Conservation (phyloP, 2,113 vertebrate species). For the Ellobius talpinus region DNA sequence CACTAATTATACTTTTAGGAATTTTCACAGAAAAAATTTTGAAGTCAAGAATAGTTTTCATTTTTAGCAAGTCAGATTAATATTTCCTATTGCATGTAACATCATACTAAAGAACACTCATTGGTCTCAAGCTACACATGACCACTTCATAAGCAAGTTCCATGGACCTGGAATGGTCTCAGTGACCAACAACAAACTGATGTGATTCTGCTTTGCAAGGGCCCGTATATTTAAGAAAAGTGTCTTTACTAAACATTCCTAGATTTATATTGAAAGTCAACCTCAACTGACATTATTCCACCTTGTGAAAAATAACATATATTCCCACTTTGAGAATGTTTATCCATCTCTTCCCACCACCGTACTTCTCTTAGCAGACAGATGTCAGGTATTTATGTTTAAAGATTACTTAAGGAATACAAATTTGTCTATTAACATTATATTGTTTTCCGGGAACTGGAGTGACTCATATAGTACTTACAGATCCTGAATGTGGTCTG, state of each 20-base stretch:
- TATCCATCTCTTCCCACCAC: slow-evolving; percentile 24
- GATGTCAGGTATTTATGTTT: not conserved
- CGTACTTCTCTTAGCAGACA: not conserved
- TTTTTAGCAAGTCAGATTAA: slow-evolving; percentile 29
- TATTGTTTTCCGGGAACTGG: not conserved
- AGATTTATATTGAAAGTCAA: slow-evolving; percentile 5
- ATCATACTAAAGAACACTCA: slow-evolving; percentile 13
- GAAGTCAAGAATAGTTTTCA: not conserved
- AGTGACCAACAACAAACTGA: slow-evolving; percentile 17
- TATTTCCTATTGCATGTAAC: not conserved
- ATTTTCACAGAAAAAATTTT: slow-evolving; percentile 32
- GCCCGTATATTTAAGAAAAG: slow-evolving; percentile 34
- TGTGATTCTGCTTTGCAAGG: not conserved
- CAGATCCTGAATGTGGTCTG: not conserved
- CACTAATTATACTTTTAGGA: slow-evolving; percentile 24
- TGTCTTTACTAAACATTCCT: not conserved
- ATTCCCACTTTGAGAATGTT: not conserved
- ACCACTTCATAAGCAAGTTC: not conserved
- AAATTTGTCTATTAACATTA: not conserved
- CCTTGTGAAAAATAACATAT: fast-evolving
- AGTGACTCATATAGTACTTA: not conserved
- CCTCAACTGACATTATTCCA: fast-evolving
- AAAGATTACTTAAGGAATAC: slow-evolving; percentile 2
- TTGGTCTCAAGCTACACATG: not conserved
- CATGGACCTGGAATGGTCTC: not conserved